Percentiles rank a stretch among this genome's conserved stretches.
phyloP scores from a whole-genome alignment of 2,888 invertebrate genomes.

The Calliopum simillimum region DNA sequence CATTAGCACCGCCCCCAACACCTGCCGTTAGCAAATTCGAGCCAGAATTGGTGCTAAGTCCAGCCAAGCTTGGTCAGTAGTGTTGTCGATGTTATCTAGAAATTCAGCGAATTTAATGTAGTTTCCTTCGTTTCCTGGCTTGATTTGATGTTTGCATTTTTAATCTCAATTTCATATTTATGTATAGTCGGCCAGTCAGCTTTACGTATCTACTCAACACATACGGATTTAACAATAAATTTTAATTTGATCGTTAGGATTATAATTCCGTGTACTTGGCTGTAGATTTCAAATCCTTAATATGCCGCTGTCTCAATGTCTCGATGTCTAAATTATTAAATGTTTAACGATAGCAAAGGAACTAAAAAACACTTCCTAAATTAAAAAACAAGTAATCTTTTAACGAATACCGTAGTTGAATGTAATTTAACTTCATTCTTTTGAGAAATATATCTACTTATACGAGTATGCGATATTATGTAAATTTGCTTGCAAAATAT shows the following conservation, averaged over 20 bases:
- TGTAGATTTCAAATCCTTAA: conserved; percentile 19
- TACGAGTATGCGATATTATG: no score
- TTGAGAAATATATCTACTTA: no score
- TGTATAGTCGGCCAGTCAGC: not conserved
- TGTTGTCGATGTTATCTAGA: conserved; percentile 39
- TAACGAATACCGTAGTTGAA: conserved; percentile 13
- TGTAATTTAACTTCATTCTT: no score
- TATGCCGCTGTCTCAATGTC: conserved; percentile 4
- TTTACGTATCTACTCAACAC: no score
- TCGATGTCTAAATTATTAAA: conserved; percentile 11
- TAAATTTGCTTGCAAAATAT: no score
- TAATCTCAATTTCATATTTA: conserved; percentile 15
- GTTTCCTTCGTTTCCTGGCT: not conserved
- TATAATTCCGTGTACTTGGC: conserved; percentile 34
- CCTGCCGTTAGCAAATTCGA: conserved; percentile 57
- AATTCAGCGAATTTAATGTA: not conserved
- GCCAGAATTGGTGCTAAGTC: conserved; percentile 67
- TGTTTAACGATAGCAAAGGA: not conserved
- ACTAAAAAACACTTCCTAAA: not conserved
- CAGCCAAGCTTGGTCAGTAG: conserved; percentile 67
- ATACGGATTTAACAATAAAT: not conserved
- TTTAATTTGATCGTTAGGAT: not conserved
- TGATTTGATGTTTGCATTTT: not conserved
- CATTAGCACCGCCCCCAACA: conserved; percentile 25
- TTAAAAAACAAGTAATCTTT: conserved; percentile 21